These are phyloP conservation scores for Elysia crispata DNA, from an alignment of 2,888 invertebrate species.

Conservation along the genomic window DNA sequence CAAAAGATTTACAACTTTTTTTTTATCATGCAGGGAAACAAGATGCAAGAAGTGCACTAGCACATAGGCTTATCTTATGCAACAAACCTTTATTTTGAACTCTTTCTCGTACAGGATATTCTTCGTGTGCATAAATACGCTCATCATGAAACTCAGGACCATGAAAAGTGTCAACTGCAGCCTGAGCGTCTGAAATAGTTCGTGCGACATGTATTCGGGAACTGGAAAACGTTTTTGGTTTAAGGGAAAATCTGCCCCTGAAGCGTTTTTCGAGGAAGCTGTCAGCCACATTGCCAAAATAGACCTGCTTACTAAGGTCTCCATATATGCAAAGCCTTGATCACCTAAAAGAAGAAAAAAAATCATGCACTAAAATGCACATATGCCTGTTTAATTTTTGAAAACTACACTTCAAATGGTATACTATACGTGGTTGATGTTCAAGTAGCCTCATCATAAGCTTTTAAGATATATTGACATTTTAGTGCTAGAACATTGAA, in stretches of 20 bases:
- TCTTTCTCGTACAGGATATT: constrained; percentile 40
- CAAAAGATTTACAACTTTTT: too few species aligned
- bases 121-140: constrained; percentile 36
- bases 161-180: constrained; percentile 39
- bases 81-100: constrained; percentile 34
- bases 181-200: constrained; percentile 10
- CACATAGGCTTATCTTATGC: neutral
- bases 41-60: neutral
- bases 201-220: constrained; percentile 13
- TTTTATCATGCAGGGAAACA: neutral
- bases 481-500: too few species aligned
- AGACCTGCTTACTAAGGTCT: constrained; percentile 34
- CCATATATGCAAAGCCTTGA: constrained; percentile 4
- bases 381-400: too few species aligned
- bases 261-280: neutral
- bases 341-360: constrained; percentile 30
- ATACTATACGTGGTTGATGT: too few species aligned
- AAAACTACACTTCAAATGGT: too few species aligned
- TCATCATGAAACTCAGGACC: constrained; percentile 40
- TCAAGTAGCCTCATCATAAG: too few species aligned
- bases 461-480: too few species aligned
- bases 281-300: constrained; percentile 30
- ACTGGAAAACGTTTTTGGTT: constrained; percentile 33
- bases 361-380: neutral
- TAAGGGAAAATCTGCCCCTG: constrained; percentile 26